Conservation (phyloP, 1,140 invertebrate species). For the Aphis craccivora region DNA sequence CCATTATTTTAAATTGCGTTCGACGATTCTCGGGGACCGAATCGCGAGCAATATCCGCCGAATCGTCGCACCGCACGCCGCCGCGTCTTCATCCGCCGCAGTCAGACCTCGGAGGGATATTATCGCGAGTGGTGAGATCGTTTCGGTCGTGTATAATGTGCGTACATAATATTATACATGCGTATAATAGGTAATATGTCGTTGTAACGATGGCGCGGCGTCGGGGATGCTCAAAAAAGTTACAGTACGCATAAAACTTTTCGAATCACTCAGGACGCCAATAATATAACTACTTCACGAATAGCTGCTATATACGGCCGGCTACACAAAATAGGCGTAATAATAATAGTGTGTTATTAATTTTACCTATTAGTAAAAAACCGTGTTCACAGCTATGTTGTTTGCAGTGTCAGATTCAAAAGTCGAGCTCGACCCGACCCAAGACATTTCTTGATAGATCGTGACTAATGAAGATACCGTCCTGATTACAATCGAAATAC, state of each 20-base stretch:
- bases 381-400: no score
- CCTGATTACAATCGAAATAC: no score
- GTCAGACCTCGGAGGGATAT: neutral
- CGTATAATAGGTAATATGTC: neutral
- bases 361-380: no score
- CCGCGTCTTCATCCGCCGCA: neutral
- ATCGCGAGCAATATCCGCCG: slow-evolving; percentile 14
- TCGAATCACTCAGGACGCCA: neutral
- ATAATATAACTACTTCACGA: no score
- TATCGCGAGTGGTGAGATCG: neutral
- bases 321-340: no score
- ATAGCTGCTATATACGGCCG: no score
- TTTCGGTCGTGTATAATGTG: slow-evolving; percentile 22
- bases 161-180: neutral
- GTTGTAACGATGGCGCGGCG: neutral
- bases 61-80: neutral
- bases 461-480: no score
- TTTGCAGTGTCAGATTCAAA: neutral
- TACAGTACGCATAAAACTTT: neutral
- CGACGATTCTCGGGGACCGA: slow-evolving; percentile 27
- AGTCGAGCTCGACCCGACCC: neutral
- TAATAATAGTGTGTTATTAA: no score
- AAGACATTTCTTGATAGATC: neutral
- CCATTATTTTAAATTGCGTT: slow-evolving; percentile 58
- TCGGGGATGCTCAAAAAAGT: neutral